Conservation (phyloP, 2,113 vertebrate species). For the Seriola dumerili region DNA sequence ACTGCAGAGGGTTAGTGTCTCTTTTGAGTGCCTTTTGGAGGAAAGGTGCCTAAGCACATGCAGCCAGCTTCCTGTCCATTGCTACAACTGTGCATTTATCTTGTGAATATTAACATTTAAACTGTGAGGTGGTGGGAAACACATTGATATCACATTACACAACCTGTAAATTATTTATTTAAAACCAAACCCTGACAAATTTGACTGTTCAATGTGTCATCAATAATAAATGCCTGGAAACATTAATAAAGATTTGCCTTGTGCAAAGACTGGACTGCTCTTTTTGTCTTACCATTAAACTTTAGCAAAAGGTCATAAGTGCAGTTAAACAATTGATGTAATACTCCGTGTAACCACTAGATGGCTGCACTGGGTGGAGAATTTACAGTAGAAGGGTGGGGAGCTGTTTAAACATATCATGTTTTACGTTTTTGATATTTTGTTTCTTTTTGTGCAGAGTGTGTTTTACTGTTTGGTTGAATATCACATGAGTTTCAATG, state of each 20-base stretch:
- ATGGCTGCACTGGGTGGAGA: neutral
- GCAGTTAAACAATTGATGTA: neutral
- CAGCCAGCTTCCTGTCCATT: conserved; percentile 9
- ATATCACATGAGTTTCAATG: too few relatives aligned
- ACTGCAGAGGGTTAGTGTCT: conserved; percentile 5
- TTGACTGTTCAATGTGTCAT: conserved; percentile 48
- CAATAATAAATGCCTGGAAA: conserved; percentile 38
- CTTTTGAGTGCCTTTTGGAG: conserved; percentile 49
- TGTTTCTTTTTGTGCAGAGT: too few relatives aligned
- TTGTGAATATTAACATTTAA: conserved; percentile 23
- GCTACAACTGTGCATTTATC: conserved; percentile 27
- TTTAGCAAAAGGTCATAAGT: neutral
- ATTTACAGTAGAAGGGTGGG: neutral
- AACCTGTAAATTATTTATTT: conserved; percentile 55
- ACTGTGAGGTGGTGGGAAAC: conserved; percentile 33
- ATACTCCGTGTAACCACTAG: conserved; percentile 37
- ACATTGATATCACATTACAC: conserved; percentile 20
- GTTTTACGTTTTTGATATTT: too few relatives aligned
- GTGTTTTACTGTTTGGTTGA: too few relatives aligned
- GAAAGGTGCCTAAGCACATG: conserved; percentile 19
- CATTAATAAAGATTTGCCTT: conserved; percentile 27
- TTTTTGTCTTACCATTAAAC: neutral
- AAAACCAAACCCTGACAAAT: conserved; percentile 50
- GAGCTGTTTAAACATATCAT: too few relatives aligned
- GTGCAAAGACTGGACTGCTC: neutral